These are phyloP conservation scores for Willisornis vidua DNA, from an alignment of 2,113 vertebrate genomes.

Conservation along the genomic window DNA sequence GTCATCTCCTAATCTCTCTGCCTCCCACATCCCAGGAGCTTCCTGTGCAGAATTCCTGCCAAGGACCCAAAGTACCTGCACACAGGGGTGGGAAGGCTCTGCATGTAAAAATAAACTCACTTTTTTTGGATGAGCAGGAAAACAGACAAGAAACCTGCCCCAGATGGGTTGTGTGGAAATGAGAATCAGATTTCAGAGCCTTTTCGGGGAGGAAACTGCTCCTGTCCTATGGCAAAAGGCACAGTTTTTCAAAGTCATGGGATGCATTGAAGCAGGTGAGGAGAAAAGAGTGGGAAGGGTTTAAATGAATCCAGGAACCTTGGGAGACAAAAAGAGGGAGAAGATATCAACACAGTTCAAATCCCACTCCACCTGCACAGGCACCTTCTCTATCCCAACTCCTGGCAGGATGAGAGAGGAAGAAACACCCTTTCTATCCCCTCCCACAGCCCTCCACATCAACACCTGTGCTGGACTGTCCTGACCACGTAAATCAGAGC, in stretches of 20 bases:
- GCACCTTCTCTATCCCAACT: not conserved
- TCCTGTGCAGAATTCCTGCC: not conserved
- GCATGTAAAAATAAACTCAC: not conserved
- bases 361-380: not conserved
- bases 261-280: accelerated
- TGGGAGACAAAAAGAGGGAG: not conserved
- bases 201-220: not conserved
- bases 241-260: not conserved
- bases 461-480: not conserved
- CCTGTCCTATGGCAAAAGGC: slow-evolving; percentile 28
- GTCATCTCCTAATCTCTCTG: not conserved
- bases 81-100: not conserved
- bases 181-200: not conserved
- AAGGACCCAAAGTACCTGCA: not conserved
- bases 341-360: not conserved
- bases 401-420: not conserved
- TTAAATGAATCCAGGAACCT: not conserved
- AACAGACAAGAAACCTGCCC: not conserved
- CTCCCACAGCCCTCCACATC: not conserved
- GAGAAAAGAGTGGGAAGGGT: not conserved
- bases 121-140: not conserved
- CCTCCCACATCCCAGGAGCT: accelerated
- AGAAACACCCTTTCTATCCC: not conserved
- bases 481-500: not conserved
- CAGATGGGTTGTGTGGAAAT: accelerated